These are phyloP conservation scores for Irena cyanogastra DNA, from an alignment of 2,113 vertebrate genomes.

Conservation along the genomic window DNA sequence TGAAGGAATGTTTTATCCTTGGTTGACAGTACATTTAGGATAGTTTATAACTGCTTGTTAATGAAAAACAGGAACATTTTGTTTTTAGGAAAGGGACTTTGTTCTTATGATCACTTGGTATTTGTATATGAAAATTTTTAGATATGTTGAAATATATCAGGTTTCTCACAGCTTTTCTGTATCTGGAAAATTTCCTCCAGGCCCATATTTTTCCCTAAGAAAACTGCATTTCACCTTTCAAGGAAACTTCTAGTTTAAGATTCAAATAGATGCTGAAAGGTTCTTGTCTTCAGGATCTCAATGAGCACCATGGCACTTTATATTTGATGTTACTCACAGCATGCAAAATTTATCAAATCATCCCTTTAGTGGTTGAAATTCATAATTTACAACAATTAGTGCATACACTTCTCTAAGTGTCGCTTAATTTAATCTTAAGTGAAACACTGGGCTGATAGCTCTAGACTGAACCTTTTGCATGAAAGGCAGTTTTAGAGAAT, in stretches of 20 bases:
- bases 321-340: not conserved
- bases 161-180: not conserved
- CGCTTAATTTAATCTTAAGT: not conserved
- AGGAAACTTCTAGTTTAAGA: not conserved
- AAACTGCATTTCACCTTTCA: not conserved
- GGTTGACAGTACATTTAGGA: not conserved
- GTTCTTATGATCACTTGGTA: not conserved
- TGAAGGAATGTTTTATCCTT: not conserved
- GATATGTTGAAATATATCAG: not conserved
- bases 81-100: not conserved
- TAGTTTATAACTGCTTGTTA: not conserved
- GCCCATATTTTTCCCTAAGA: not conserved
- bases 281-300: not conserved
- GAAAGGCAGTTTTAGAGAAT: not conserved
- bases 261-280: not conserved
- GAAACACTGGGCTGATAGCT: not conserved
- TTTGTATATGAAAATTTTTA: not conserved
- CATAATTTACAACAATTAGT: not conserved
- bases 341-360: not conserved
- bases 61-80: not conserved
- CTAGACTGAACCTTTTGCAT: not conserved
- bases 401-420: not conserved
- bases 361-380: not conserved
- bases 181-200: not conserved
- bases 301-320: not conserved